Conservation (phyloP, 1,140 invertebrate genomes). For the Eumaeus atala region DNA sequence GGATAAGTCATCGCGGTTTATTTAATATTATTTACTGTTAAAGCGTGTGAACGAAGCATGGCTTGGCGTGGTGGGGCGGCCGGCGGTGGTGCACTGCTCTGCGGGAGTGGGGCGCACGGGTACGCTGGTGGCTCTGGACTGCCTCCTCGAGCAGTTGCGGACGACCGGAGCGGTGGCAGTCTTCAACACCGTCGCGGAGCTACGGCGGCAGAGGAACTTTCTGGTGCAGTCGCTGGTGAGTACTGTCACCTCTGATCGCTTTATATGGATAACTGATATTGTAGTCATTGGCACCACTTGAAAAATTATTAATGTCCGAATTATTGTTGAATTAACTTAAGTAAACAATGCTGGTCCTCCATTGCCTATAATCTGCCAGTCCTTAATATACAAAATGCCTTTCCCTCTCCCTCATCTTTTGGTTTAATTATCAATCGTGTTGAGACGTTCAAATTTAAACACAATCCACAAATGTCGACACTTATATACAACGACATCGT, state of each 20-base stretch:
- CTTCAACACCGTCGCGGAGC: conserved; percentile 91
- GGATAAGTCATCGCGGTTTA: neutral
- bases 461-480: too few relatives aligned
- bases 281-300: too few relatives aligned
- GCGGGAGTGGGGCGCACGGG: conserved; percentile 95
- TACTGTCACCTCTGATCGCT: neutral
- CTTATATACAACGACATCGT: neutral
- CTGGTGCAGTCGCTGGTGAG: conserved; percentile 91
- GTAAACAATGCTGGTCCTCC: too few relatives aligned
- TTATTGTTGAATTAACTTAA: too few relatives aligned
- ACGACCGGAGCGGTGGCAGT: conserved; percentile 89
- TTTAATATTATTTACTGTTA: neutral
- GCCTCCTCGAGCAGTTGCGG: conserved; percentile 87
- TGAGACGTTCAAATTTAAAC: too few relatives aligned
- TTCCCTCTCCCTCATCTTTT: too few relatives aligned
- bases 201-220: conserved; percentile 92
- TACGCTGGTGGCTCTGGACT: conserved; percentile 92
- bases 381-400: too few relatives aligned
- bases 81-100: conserved; percentile 93
- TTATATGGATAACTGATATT: too few relatives aligned
- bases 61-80: conserved; percentile 82
- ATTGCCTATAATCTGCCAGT: too few relatives aligned
- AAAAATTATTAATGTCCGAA: too few relatives aligned
- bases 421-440: too few relatives aligned
- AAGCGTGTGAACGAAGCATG: conserved; percentile 90